A percentile compares a stretch with the other conserved stretches of the same genome.
phyloP scores from a whole-genome alignment of 2,888 invertebrate genomes.

The Chrysina gloriosa region DNA sequence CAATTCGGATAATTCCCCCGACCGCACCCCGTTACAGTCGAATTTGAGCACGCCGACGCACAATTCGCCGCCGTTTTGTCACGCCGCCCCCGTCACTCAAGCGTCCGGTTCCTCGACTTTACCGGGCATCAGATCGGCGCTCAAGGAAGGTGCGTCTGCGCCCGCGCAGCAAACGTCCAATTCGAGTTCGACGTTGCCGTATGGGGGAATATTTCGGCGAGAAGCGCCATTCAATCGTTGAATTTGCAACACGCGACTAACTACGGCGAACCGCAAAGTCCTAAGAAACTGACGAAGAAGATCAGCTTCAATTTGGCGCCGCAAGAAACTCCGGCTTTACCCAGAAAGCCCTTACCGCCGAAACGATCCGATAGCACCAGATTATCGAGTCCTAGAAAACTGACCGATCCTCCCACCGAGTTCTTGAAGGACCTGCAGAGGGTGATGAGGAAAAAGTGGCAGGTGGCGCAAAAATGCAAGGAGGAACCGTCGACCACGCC shows the following conservation, averaged over 20 bases:
- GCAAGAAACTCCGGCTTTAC: constrained; percentile 70
- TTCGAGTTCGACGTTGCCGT: constrained; percentile 59
- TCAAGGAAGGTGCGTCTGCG: background rate
- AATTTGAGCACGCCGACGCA: constrained; percentile 58
- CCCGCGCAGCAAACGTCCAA: background rate
- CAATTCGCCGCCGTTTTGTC: background rate
- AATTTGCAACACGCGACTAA: constrained; percentile 71
- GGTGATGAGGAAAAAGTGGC: constrained; percentile 94
- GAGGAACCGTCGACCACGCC: constrained; percentile 88
- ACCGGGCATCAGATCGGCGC: constrained; percentile 49
- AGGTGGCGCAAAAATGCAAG: constrained; percentile 93
- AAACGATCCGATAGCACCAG: constrained; percentile 81
- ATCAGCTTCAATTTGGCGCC: constrained; percentile 73
- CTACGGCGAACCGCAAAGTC: constrained; percentile 72
- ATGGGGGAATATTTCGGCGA: too few species aligned
- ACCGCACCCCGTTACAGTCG: constrained; percentile 62
- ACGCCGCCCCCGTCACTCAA: too few species aligned
- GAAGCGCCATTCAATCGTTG: constrained; percentile 68
- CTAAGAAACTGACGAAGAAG: constrained; percentile 71
- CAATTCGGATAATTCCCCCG: constrained; percentile 62
- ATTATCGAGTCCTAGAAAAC: constrained; percentile 80
- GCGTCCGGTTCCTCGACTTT: constrained; percentile 60
- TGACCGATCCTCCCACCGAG: constrained; percentile 82
- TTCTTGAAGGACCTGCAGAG: constrained; percentile 90
- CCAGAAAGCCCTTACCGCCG: constrained; percentile 79